These are phyloP conservation scores for Ochotona princeps DNA, from an alignment of 2,113 vertebrate genomes.

Conservation along the genomic window DNA sequence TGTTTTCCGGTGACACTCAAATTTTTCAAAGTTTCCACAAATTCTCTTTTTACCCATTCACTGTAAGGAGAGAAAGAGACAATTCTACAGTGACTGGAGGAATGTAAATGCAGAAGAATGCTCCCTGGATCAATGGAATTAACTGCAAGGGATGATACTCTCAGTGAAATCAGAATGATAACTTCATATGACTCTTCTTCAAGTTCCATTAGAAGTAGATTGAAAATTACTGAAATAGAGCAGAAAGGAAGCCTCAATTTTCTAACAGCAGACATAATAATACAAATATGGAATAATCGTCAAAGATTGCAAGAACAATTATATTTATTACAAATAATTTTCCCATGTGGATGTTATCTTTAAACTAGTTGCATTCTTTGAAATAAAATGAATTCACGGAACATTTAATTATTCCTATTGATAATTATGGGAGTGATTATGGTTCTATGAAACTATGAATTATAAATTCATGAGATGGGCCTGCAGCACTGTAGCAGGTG, in stretches of 20 bases:
- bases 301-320: not conserved
- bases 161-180: not conserved
- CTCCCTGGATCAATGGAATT: not conserved
- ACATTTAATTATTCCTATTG: not conserved
- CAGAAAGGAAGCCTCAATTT: not conserved
- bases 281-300: not conserved
- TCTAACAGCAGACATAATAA: not conserved
- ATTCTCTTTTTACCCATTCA: conserved; percentile 88
- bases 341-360: not conserved
- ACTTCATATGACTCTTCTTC: not conserved
- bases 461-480: not conserved
- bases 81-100: conserved; percentile 19
- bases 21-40: conserved; percentile 78
- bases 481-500: not conserved
- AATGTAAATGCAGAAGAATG: not conserved
- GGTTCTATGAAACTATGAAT: not conserved
- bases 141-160: not conserved
- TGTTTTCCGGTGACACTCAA: conserved; percentile 64
- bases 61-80: conserved; percentile 80
- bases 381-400: not conserved
- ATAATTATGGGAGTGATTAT: not conserved
- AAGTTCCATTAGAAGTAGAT: not conserved
- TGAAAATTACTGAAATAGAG: not conserved
- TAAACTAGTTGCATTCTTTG: not conserved
- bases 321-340: not conserved